Evolutionary conservation across 2,113 vertebrate genomes (phyloP).

Genomic region (Ondatra zibethicus): DNA sequence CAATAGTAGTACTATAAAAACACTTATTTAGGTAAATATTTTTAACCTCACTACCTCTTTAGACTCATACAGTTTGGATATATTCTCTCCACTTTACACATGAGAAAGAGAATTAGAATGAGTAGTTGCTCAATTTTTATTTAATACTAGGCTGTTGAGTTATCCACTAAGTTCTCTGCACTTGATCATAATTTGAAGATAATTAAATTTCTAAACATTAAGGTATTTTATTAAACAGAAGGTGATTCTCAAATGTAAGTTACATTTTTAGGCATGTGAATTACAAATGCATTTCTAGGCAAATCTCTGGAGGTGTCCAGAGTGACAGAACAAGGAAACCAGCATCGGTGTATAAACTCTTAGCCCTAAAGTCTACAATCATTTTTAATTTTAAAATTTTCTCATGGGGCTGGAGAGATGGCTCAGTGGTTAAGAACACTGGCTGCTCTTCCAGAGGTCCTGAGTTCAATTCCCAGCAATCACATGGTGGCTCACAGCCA

Average conservation of each 20-base stretch:
- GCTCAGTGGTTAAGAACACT: too few relatives aligned
- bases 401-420: too few relatives aligned
- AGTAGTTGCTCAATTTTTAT: slow-evolving; percentile 7
- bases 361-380: background rate
- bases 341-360: background rate
- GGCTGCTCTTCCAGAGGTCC: too few relatives aligned
- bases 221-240: slow-evolving; percentile 60
- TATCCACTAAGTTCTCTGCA: slow-evolving; percentile 62
- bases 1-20: background rate
- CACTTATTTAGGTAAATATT: background rate
- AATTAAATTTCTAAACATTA: slow-evolving; percentile 61
- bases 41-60: background rate
- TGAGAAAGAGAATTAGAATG: background rate
- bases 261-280: slow-evolving; percentile 60
- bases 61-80: background rate
- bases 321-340: background rate
- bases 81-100: background rate
- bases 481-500: too few relatives aligned
- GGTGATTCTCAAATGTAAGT: slow-evolving; percentile 25
- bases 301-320: slow-evolving; percentile 32
- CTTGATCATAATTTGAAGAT: slow-evolving; percentile 70
- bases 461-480: too few relatives aligned
- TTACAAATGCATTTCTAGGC: slow-evolving; percentile 1
- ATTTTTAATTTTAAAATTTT: background rate
- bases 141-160: slow-evolving; percentile 1